phyloP scores from a whole-genome alignment of 2,888 invertebrate genomes.

The Zaprionus obscuricornis region DNA sequence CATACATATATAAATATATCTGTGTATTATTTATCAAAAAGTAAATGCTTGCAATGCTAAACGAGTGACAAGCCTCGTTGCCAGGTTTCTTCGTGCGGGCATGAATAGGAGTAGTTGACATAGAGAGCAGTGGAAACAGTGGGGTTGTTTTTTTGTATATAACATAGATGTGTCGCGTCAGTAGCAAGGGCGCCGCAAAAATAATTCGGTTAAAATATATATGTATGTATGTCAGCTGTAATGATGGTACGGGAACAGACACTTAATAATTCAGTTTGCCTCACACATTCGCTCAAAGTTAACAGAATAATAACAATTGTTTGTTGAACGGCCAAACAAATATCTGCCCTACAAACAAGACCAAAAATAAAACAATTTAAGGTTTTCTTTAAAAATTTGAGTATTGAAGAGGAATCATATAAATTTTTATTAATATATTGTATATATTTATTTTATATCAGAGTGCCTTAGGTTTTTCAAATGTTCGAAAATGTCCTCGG shows the following conservation, averaged over 20 bases:
- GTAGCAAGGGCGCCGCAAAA: conserved; percentile 13
- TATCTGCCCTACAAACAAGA: too few species aligned
- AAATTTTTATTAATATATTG: too few species aligned
- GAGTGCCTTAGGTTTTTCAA: too few species aligned
- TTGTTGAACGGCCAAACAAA: too few species aligned
- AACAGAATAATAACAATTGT: conserved; percentile 67
- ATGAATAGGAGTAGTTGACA: conserved; percentile 30
- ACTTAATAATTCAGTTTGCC: conserved; percentile 2
- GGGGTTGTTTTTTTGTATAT: conserved; percentile 33
- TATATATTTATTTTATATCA: too few species aligned
- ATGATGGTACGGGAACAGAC: conserved; percentile 5
- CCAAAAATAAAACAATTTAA: too few species aligned
- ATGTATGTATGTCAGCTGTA: conserved; percentile 60
- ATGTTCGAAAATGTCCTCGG: too few species aligned
- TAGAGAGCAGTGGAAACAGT: conserved; percentile 11
- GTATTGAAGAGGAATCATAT: too few species aligned
- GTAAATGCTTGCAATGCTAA: conserved; percentile 51
- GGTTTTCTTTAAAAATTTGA: too few species aligned
- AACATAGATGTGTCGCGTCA: conserved; percentile 9
- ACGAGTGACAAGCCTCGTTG: conserved; percentile 24
- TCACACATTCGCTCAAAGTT: conserved; percentile 45
- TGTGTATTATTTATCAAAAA: conserved; percentile 59
- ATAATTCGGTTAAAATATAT: conserved; percentile 47
- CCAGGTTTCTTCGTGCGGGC: conserved; percentile 8
- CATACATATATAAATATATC: conserved; percentile 22